Percentiles rank a stretch among this genome's conserved stretches.
phyloP scores from a whole-genome alignment of 2,888 invertebrate species.

The Caenorhabditis parvicauda region DNA sequence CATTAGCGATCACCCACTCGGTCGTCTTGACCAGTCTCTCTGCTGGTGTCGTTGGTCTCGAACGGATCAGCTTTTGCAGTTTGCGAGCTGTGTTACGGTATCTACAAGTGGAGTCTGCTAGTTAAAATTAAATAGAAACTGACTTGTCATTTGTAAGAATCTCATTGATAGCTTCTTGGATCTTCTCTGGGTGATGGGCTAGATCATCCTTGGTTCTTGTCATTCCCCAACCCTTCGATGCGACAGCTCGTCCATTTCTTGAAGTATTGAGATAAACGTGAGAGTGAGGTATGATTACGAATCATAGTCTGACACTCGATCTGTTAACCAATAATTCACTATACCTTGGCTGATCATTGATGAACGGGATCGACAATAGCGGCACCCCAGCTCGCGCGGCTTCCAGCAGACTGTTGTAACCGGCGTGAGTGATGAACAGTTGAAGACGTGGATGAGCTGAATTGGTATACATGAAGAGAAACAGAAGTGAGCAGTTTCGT shows the following conservation, averaged over 20 bases:
- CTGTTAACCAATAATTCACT: slow-evolving; percentile 1
- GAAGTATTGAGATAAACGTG: neutral
- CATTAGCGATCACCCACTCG: slow-evolving; percentile 34
- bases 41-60: slow-evolving; percentile 31
- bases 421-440: slow-evolving; percentile 52
- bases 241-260: slow-evolving; percentile 40
- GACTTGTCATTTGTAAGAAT: slow-evolving; percentile 20
- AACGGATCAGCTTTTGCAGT: slow-evolving; percentile 28
- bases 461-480: slow-evolving; percentile 5
- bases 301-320: too few species aligned
- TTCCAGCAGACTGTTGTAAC: slow-evolving; percentile 55
- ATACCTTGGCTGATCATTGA: slow-evolving; percentile 34
- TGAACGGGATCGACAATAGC: slow-evolving; percentile 35
- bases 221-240: slow-evolving; percentile 47
- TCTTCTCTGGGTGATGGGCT: slow-evolving; percentile 12
- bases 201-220: slow-evolving; percentile 23
- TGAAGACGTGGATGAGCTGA: slow-evolving; percentile 35
- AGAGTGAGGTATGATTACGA: too few species aligned
- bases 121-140: too few species aligned
- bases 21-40: slow-evolving; percentile 31
- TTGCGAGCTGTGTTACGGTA: slow-evolving; percentile 26
- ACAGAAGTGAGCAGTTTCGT: neutral
- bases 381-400: slow-evolving; percentile 44
- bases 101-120: slow-evolving; percentile 19
- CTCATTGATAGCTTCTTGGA: slow-evolving; percentile 21